phyloP scores from a whole-genome alignment of 2,888 invertebrate species.

The Chrysolina americana region DNA sequence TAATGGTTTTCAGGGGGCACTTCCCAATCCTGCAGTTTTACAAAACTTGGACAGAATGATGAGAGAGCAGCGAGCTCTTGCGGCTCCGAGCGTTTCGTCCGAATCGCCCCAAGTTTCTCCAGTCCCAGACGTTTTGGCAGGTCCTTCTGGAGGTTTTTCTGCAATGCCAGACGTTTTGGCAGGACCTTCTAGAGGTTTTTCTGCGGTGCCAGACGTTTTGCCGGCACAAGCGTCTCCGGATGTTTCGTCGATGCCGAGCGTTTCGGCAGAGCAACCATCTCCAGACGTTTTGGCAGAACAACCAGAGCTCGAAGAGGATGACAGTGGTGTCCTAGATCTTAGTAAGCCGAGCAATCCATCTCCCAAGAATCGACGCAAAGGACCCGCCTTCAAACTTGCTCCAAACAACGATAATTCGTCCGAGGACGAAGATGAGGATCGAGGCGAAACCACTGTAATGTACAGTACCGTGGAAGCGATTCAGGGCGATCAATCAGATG shows the following conservation, averaged over 20 bases:
- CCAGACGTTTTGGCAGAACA: slow-evolving; percentile 30
- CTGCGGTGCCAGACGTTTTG: background rate
- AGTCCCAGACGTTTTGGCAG: background rate
- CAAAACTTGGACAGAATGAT: slow-evolving; percentile 53
- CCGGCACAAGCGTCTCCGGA: too few relatives aligned
- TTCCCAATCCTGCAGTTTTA: slow-evolving; percentile 59
- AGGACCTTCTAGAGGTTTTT: background rate
- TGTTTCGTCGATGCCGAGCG: too few relatives aligned
- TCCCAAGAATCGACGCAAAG: slow-evolving; percentile 81
- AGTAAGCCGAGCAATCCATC: slow-evolving; percentile 66
- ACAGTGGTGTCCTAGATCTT: slow-evolving; percentile 73
- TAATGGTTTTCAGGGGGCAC: slow-evolving; percentile 53
- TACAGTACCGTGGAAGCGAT: slow-evolving; percentile 59
- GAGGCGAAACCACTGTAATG: slow-evolving; percentile 65
- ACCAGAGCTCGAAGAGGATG: slow-evolving; percentile 49
- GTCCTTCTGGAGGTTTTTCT: background rate
- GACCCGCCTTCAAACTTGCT: slow-evolving; percentile 87
- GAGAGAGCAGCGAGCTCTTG: slow-evolving; percentile 37
- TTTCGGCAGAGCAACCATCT: slow-evolving; percentile 29
- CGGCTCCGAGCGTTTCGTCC: background rate
- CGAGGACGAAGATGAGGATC: slow-evolving; percentile 70
- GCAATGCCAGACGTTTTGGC: background rate
- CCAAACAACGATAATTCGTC: slow-evolving; percentile 58
- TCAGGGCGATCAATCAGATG: slow-evolving; percentile 56
- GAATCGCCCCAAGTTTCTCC: slow-evolving; percentile 1